Evolutionary conservation across 2,888 invertebrate species (phyloP), one percentile per base, ranked within the genome.

Genomic region (Toxonevra muliebris): DNA sequence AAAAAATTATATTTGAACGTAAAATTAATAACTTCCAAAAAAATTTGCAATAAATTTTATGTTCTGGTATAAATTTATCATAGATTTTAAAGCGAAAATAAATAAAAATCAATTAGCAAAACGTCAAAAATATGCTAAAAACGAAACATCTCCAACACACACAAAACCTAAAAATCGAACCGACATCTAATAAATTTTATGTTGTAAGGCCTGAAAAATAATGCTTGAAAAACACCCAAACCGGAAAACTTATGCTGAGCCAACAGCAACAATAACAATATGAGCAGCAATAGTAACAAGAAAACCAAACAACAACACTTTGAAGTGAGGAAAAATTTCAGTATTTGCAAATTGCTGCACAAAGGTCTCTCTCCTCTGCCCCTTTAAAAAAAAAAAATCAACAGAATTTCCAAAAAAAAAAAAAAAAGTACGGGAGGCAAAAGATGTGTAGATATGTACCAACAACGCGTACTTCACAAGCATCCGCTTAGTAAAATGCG

Each of bases 101-200:
- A 15, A 13, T 12, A 54, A 15, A 54, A 54, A 54, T 54, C 19
- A 54, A 54, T 54, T 54, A 54, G 17, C 54, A 54, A 54, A 19
- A 54, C 19, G 54, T 17, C 17, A 15, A 54, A 54, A 54, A 19
- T 17, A 54, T 54, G 53, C 53, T n/a, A 53, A 53, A 45, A 45
- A 13, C 10, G 10, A 53, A 3, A 54, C 54, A 54, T 17, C 12
- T 11, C 12, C 13, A 54, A 19, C 3, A 54, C n/a, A 54, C 1
- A 8, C 17, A 11, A 54, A 54, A 48, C n/a, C 15, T 12, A 54
- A 15, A 54, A 19, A 19, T 19, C 17, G 11, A 54, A 12, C 20
- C 20, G 15, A 54, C 20, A 19, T 9, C 20, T 17, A 19, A 19
- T 15, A 15, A 19, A 19, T 15, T 54, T 15, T 53, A 17, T 53